These are phyloP conservation scores for Poeciliopsis gracilis DNA, from an alignment of 2,797 vertebrate species.

Conservation along the genomic window DNA sequence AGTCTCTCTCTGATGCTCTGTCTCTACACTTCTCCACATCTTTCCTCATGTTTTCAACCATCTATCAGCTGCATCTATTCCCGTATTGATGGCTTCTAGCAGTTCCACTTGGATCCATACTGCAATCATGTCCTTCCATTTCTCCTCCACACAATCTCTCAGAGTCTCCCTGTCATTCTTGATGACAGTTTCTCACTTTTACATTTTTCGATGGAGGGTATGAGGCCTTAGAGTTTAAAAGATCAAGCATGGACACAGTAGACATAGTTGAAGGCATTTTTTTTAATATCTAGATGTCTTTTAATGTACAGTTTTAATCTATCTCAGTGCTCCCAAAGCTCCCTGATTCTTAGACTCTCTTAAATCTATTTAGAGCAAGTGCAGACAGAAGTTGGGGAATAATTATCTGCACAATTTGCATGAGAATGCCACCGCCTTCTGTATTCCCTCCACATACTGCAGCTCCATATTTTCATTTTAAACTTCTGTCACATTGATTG, in stretches of 20 bases:
- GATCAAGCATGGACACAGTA: background rate
- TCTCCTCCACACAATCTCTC: slow-evolving; percentile 29
- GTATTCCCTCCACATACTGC: slow-evolving; percentile 30
- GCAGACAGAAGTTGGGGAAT: slow-evolving; percentile 35
- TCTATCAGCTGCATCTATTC: slow-evolving; percentile 30
- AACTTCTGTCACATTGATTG: slow-evolving; percentile 54
- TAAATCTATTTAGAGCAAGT: slow-evolving; percentile 42
- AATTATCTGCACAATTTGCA: slow-evolving; percentile 62
- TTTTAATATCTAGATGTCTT: slow-evolving; percentile 34
- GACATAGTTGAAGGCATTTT: slow-evolving; percentile 29
- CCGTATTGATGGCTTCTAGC: slow-evolving; percentile 32
- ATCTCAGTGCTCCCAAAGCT: slow-evolving; percentile 37
- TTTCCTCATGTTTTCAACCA: slow-evolving; percentile 19
- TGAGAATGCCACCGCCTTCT: slow-evolving; percentile 52
- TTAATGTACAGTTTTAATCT: slow-evolving; percentile 36
- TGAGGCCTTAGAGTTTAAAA: slow-evolving; percentile 27
- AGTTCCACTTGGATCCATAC: slow-evolving; percentile 30
- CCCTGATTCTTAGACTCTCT: slow-evolving; percentile 33
- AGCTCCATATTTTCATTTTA: slow-evolving; percentile 45
- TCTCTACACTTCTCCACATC: slow-evolving; percentile 4
- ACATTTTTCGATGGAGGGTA: slow-evolving; percentile 28
- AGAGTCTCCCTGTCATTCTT: slow-evolving; percentile 33
- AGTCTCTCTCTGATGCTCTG: slow-evolving; percentile 29
- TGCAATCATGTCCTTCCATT: slow-evolving; percentile 49
- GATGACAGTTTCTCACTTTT: slow-evolving; percentile 35